Conservation (phyloP, 2,113 vertebrate genomes). For the Laticauda colubrina region DNA sequence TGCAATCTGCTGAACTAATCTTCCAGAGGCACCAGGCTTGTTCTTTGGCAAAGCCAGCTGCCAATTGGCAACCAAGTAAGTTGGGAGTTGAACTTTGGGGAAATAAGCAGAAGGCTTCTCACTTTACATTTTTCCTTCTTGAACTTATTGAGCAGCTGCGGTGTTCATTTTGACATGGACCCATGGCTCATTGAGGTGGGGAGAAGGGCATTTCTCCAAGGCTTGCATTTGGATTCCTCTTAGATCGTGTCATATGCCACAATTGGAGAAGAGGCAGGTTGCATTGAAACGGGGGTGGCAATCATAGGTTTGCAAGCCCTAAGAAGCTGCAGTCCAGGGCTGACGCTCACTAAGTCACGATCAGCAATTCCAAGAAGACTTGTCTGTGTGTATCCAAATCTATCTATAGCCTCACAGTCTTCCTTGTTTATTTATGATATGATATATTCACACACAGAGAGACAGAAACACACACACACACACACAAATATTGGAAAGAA, state of each 20-base stretch:
- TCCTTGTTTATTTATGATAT: background rate
- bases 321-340: background rate
- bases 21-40: conserved; percentile 25
- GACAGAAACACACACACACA: background rate
- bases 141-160: background rate
- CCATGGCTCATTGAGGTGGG: rapidly evolving
- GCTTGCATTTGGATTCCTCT: background rate
- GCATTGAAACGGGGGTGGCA: background rate
- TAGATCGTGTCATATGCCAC: background rate
- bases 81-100: conserved; percentile 26
- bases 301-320: background rate
- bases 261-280: background rate
- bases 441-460: background rate
- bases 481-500: background rate
- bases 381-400: background rate
- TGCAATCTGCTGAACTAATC: conserved; percentile 14
- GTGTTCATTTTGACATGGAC: background rate
- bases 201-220: background rate
- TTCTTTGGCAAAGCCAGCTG: conserved; percentile 24
- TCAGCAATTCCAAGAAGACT: background rate
- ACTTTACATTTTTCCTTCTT: conserved; percentile 34
- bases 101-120: conserved; percentile 23
- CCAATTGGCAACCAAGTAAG: conserved; percentile 30
- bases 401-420: background rate
- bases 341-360: background rate